Evolutionary conservation across 2,113 vertebrate genomes (phyloP).

Genomic region (Galemys pyrenaicus): DNA sequence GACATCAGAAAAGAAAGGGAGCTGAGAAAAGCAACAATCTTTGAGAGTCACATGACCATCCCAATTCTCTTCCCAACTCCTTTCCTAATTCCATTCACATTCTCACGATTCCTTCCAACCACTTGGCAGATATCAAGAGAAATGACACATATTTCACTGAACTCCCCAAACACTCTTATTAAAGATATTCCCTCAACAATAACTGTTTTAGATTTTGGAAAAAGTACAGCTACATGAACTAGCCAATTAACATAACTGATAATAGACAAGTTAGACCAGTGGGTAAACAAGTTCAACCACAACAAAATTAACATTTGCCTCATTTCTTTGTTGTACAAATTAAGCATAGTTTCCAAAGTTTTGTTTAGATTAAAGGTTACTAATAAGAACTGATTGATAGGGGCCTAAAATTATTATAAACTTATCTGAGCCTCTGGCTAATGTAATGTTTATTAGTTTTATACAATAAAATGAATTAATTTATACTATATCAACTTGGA

Average conservation of each 20-base stretch:
- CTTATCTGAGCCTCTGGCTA: constrained; percentile 50
- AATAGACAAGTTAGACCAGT: constrained; percentile 57
- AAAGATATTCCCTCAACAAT: constrained; percentile 75
- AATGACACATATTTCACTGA: constrained; percentile 73
- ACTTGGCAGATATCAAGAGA: constrained; percentile 69
- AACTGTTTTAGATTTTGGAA: constrained; percentile 68
- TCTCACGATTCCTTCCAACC: constrained; percentile 73
- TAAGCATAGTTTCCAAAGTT: constrained; percentile 56
- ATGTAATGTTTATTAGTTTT: constrained; percentile 65
- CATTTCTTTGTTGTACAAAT: constrained; percentile 68
- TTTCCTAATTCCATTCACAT: constrained; percentile 67
- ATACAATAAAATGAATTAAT: constrained; percentile 60
- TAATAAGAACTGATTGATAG: constrained; percentile 65
- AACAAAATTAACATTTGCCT: constrained; percentile 65
- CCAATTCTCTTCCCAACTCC: background rate
- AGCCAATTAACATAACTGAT: constrained; percentile 71
- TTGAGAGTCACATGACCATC: constrained; percentile 29
- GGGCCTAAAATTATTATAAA: constrained; percentile 62
- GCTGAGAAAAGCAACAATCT: constrained; percentile 54
- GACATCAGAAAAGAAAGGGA: constrained; percentile 40
- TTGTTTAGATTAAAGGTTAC: constrained; percentile 69
- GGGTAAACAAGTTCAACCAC: constrained; percentile 61
- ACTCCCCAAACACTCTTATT: constrained; percentile 56
- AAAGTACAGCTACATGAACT: constrained; percentile 51
- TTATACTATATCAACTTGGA: constrained; percentile 65